Evolutionary conservation across 2,888 invertebrate species (phyloP), one percentile per base, ranked within the genome.

Genomic region (Andrena dorsata): DNA sequence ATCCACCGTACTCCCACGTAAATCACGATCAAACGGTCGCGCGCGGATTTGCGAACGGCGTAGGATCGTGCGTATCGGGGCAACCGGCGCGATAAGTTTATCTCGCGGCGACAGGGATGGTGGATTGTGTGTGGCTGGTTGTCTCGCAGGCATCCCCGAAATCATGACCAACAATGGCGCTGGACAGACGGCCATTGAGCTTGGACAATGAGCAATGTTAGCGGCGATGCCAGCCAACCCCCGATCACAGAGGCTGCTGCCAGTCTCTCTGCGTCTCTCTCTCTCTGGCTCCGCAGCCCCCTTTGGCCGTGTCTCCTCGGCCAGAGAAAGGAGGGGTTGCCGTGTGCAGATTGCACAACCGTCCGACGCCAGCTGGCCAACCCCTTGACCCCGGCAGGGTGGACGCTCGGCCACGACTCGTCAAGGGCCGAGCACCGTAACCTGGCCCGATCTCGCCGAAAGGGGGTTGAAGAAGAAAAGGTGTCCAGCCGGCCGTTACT

Each of bases 351-450:
- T 92, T 92, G 92, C 93, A 93, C 91, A 93, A 93, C 93, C 92
- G 93, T 93, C 93, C 92, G 85, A 89, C 89, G 90, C 90, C 93
- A 93, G 93, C 93, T 93, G 93, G 92, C 92, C 93, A 93, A 93
- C 93, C 93, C 93, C 93, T 93, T 93, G 93, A 93, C 93, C 93
- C 85, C 85, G 81, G 73, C 88, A 82, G 89, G 86, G 86, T 89
- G 89, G 87, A 89, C 87, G 87, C 35, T 79, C 64, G 68, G 77
- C 79, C 65, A 60, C 60, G 82, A 78, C 41, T 86, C 88, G 85
- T 85, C 86, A 88, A 84, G 81, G 70, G 53, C 76, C 77, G 32
- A 70, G 41, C 41, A 41, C 16, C 80, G 86, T 83, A 88, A 88
- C 88, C 82, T 79, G 88, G 88, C 51, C 77, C 28, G 82, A 80